These are phyloP conservation scores for Tromatobia lineatoria DNA, from an alignment of 2,888 invertebrate genomes.

Conservation along the genomic window DNA sequence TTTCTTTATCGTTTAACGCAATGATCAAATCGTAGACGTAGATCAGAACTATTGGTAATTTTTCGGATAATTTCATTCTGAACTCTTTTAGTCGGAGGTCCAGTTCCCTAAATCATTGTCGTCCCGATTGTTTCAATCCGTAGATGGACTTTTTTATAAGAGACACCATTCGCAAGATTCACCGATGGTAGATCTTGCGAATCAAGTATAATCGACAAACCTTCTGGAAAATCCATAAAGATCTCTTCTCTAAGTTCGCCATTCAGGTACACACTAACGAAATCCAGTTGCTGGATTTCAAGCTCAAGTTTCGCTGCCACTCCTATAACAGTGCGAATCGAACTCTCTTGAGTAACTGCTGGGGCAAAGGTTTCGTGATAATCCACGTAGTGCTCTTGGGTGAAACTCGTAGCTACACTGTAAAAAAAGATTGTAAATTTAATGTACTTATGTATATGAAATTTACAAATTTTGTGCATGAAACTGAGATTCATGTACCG, in stretches of 20 bases:
- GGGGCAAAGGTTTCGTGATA: background rate
- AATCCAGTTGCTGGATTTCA: constrained; percentile 61
- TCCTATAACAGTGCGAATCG: constrained; percentile 19
- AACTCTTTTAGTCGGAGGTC: constrained; percentile 59
- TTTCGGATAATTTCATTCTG: constrained; percentile 60
- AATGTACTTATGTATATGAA: too few relatives aligned
- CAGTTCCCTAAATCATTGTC: constrained; percentile 70
- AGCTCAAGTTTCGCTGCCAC: constrained; percentile 41
- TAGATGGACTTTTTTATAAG: constrained; percentile 69
- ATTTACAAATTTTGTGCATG: too few relatives aligned
- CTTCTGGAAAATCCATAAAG: constrained; percentile 65
- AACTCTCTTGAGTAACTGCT: background rate
- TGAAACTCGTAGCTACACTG: background rate
- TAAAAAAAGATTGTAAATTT: too few relatives aligned
- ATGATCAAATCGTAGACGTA: constrained; percentile 76
- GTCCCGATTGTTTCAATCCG: constrained; percentile 68
- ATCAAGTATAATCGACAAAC: constrained; percentile 51
- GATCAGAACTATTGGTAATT: constrained; percentile 64
- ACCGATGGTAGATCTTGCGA: constrained; percentile 38
- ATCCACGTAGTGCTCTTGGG: background rate
- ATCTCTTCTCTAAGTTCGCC: constrained; percentile 62
- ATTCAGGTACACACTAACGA: constrained; percentile 55
- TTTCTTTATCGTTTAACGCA: constrained; percentile 63
- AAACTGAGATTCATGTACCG: too few relatives aligned
- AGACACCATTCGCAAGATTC: too few relatives aligned